Conservation (phyloP, 2,113 vertebrate species). For the Podilymbus podiceps region DNA sequence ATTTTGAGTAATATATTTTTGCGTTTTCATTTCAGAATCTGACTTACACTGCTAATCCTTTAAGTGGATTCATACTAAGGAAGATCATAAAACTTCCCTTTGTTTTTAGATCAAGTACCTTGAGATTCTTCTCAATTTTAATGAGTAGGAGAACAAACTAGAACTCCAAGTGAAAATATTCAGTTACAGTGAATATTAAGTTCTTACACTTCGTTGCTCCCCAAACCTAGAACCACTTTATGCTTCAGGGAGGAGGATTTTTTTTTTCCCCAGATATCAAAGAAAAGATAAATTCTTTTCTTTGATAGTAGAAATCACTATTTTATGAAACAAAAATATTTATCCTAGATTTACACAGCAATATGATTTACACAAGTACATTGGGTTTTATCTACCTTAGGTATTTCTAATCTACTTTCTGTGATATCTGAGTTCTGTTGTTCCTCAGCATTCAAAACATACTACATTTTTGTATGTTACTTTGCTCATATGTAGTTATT, state of each 20-base stretch:
- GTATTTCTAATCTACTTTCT: neutral
- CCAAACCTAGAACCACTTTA: neutral
- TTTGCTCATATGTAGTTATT: neutral
- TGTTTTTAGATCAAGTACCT: neutral
- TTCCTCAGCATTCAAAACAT: neutral
- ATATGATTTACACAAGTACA: neutral
- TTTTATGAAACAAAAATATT: neutral
- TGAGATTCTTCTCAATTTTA: neutral
- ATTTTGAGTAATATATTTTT: neutral
- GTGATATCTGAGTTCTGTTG: neutral
- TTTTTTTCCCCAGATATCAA: neutral
- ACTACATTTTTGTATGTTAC: neutral
- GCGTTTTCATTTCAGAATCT: constrained; percentile 15
- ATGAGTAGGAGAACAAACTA: neutral
- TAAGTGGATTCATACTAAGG: neutral
- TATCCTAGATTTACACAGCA: neutral
- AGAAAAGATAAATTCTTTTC: neutral
- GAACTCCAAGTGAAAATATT: neutral
- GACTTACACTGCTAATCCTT: neutral
- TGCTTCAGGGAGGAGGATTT: neutral
- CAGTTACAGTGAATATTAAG: neutral
- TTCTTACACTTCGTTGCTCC: neutral
- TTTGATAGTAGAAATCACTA: neutral
- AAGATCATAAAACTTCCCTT: neutral
- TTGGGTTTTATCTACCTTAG: neutral